These are phyloP conservation scores for Empidonax traillii DNA, from an alignment of 2,113 vertebrate species.

Conservation along the genomic window DNA sequence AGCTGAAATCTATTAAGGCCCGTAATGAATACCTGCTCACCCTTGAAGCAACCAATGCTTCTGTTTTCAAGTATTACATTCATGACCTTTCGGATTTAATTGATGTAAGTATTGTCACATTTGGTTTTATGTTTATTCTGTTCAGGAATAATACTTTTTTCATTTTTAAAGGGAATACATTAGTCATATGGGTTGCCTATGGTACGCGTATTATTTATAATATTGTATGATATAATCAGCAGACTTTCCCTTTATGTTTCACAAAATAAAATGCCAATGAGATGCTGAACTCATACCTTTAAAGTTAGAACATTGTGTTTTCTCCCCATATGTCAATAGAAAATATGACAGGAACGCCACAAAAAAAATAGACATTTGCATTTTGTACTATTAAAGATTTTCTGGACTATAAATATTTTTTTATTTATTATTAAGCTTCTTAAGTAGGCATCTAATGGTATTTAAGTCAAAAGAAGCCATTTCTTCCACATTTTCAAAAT, in stretches of 20 bases:
- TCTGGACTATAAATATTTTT: not conserved
- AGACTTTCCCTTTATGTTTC: not conserved
- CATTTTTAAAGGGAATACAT: not conserved
- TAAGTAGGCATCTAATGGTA: not conserved
- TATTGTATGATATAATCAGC: not conserved
- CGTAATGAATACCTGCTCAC: constrained; percentile 98
- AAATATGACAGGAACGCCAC: not conserved
- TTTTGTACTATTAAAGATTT: not conserved
- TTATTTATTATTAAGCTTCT: not conserved
- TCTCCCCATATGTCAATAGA: not conserved
- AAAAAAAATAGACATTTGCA: not conserved
- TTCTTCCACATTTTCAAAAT: not conserved
- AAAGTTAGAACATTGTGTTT: not conserved
- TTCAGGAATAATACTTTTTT: not conserved
- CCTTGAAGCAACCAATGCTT: constrained; percentile 95
- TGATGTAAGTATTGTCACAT: constrained; percentile 86
- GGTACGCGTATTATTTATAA: not conserved
- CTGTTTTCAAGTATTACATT: constrained; percentile 98
- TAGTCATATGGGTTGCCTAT: not conserved
- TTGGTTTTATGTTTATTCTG: not conserved
- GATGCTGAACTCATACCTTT: not conserved
- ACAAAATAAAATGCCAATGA: not conserved
- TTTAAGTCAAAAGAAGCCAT: not conserved
- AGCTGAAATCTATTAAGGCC: constrained; percentile 98
- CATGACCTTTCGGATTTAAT: constrained; percentile 97